Conservation (phyloP, 2,113 vertebrate species). For the Lepisosteus osseus region DNA sequence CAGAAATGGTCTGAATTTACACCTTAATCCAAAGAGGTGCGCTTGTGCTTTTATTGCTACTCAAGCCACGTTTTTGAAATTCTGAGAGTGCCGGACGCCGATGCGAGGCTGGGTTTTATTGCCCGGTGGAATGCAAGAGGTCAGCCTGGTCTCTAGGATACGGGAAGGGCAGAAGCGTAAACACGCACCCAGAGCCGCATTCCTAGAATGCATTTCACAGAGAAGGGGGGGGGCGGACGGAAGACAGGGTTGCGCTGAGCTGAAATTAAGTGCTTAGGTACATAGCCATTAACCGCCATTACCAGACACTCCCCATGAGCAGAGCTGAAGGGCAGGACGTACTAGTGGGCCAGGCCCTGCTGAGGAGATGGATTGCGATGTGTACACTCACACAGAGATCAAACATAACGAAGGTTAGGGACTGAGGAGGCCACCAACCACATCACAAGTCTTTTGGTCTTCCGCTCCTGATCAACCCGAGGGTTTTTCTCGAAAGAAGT, state of each 20-base stretch:
- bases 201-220: constrained; percentile 59
- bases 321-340: too few species aligned
- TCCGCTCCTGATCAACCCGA: background rate
- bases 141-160: constrained; percentile 60
- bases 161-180: constrained; percentile 52
- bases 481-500: background rate
- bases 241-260: constrained; percentile 43
- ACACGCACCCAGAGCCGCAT: constrained; percentile 56
- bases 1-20: background rate
- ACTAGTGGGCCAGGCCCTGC: too few species aligned
- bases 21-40: too few species aligned
- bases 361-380: constrained; percentile 1
- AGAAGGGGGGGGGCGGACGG: constrained; percentile 47
- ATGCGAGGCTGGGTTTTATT: constrained; percentile 31
- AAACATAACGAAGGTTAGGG: too few species aligned
- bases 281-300: constrained; percentile 41
- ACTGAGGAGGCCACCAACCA: too few species aligned
- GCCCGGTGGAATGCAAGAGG: constrained; percentile 49
- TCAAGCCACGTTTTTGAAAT: background rate
- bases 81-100: too few species aligned
- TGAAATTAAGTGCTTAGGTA: constrained; percentile 19
- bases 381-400: constrained; percentile 6
- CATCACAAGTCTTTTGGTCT: background rate
- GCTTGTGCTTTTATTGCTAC: background rate
- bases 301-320: too few species aligned